phyloP scores from a whole-genome alignment of 2,113 vertebrate genomes.

The Montifringilla adamsi region DNA sequence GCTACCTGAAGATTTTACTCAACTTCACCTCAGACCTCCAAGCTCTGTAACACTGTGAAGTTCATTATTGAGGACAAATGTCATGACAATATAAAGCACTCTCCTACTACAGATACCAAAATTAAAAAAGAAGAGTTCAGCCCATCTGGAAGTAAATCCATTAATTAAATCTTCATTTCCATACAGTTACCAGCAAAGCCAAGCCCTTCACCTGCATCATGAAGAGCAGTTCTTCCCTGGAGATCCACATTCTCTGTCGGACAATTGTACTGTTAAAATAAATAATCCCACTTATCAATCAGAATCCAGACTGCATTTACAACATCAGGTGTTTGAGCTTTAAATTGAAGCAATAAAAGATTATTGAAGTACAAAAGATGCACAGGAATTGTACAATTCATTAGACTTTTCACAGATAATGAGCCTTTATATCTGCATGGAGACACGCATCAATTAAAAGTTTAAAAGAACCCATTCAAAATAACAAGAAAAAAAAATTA shows the following conservation, averaged over 20 bases:
- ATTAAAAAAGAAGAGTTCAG: background rate
- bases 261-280: slow-evolving; percentile 86
- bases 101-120: background rate
- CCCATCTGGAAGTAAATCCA: background rate
- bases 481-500: background rate
- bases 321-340: background rate
- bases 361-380: background rate
- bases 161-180: background rate
- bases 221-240: slow-evolving; percentile 91
- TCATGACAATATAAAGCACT: background rate
- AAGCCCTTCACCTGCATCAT: slow-evolving; percentile 86
- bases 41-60: background rate
- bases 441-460: background rate
- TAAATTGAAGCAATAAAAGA: background rate
- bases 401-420: background rate
- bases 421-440: background rate
- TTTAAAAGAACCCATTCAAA: background rate
- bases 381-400: background rate
- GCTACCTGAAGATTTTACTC: accelerated
- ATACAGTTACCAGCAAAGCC: background rate
- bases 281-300: background rate
- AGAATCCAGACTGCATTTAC: background rate
- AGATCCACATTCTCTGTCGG: slow-evolving; percentile 92
- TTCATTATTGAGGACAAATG: background rate
- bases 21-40: background rate